phyloP scores from a whole-genome alignment of 2,888 invertebrate species.

The Aplocera efformata region DNA sequence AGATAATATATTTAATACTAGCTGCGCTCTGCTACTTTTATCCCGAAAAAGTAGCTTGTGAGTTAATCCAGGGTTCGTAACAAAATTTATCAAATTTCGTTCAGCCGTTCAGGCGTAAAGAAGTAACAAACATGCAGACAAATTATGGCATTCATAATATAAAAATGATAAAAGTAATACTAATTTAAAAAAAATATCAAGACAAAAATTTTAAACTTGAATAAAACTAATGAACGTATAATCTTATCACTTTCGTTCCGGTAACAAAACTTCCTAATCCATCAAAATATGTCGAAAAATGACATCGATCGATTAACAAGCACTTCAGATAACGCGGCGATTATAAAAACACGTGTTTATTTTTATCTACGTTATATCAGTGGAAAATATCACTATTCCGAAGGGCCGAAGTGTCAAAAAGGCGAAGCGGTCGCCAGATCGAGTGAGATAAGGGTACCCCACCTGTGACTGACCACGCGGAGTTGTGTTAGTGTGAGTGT shows the following conservation, averaged over 20 bases:
- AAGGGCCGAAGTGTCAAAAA: slow-evolving; percentile 63
- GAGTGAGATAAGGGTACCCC: slow-evolving; percentile 56
- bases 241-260: slow-evolving; percentile 25
- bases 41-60: too few relatives aligned
- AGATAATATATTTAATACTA: too few relatives aligned
- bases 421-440: slow-evolving; percentile 66
- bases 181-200: too few relatives aligned
- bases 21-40: too few relatives aligned
- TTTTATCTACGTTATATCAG: slow-evolving; percentile 52
- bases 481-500: slow-evolving; percentile 17
- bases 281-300: slow-evolving; percentile 37
- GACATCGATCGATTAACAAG: slow-evolving; percentile 35
- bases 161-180: too few relatives aligned
- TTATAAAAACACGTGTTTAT: slow-evolving; percentile 65
- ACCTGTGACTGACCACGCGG: slow-evolving; percentile 44
- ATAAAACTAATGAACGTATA: slow-evolving; percentile 13
- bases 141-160: too few relatives aligned
- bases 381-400: slow-evolving; percentile 47
- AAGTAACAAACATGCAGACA: too few relatives aligned
- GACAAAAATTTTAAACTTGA: too few relatives aligned
- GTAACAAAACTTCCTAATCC: slow-evolving; percentile 33
- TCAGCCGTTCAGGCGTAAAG: too few relatives aligned
- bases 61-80: too few relatives aligned
- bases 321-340: slow-evolving; percentile 50
- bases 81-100: too few relatives aligned